Evolutionary conservation across 2,888 invertebrate species (phyloP), one percentile per base, ranked within the genome.

Genomic region (Cosmia trapezina): DNA sequence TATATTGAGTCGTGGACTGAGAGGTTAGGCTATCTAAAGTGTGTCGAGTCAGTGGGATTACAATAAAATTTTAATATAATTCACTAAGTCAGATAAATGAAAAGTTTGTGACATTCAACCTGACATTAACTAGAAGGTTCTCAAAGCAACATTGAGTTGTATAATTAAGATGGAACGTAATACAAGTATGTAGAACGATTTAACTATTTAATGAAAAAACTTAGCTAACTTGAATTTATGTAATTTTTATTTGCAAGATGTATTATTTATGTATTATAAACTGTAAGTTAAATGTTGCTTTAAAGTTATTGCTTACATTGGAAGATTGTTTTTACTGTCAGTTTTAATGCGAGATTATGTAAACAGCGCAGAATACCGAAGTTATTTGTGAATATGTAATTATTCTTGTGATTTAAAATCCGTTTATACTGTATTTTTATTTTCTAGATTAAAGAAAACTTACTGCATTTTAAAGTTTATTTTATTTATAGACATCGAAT

Each of bases 301-400:
- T 95, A 94, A 95, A 94, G 93, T 95, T 94, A 93, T 94, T 86
- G 92, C 94, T 93, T 94, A 92, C 93, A 91, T 92, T 92, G 90
- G 92, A 93, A 91, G 87, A 93, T 93, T 94, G 94, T 94, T 95
- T 94, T 93, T 92, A 94, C 90, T 91, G 92, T 91, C 94, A 92
- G 92, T 94, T 94, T 91, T 91, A 93, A 90, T 88, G 91, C 91
- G 91, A 92, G 91, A 93, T 92, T 92, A 93, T 94, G 92, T 92
- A 87, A 93, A 93, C 93, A 89, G 83, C 87, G 90, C 91, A 91
- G 91, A 92, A 90, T 91, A 93, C 92, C 91, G 91, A 93, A 90
- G 95, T 94, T 95, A 94, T 94, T 95, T 96, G 96, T 96, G 96
- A 96, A 96, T 96, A 96, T 96, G 96, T 96, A 96, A 96, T 96